Evolutionary conservation across 2,797 vertebrate species (phyloP).

Genomic region (Darevskia nairensis): DNA sequence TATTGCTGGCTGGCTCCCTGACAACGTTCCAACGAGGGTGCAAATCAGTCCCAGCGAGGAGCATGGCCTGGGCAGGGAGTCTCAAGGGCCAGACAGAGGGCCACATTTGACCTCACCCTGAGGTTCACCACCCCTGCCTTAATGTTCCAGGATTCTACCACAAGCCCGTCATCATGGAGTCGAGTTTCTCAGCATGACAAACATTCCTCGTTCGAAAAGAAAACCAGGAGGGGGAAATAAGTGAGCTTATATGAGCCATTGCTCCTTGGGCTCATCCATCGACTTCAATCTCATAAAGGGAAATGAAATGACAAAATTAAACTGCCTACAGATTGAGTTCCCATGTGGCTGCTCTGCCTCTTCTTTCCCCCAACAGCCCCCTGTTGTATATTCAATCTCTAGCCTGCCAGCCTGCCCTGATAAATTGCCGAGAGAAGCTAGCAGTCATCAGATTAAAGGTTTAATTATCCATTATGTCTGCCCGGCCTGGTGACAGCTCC

Average conservation of each 20-base stretch:
- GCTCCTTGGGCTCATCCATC: not conserved
- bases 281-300: not conserved
- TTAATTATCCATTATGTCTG: constrained; percentile 47
- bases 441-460: constrained; percentile 36
- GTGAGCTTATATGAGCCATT: not conserved
- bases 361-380: too few relatives aligned
- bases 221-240: not conserved
- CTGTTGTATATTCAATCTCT: not conserved
- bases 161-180: not conserved
- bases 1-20: too few relatives aligned
- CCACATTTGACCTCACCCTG: too few relatives aligned
- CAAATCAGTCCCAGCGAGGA: too few relatives aligned
- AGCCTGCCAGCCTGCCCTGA: not conserved
- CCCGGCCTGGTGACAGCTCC: constrained; percentile 1
- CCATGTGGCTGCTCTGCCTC: not conserved
- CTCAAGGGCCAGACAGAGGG: too few relatives aligned
- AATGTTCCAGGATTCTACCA: too few relatives aligned
- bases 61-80: too few relatives aligned
- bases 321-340: not conserved
- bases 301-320: not conserved
- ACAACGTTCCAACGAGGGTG: too few relatives aligned
- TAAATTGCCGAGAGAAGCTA: constrained; percentile 17
- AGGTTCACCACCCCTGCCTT: too few relatives aligned
- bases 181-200: not conserved
- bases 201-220: not conserved